Conservation (phyloP, 2,888 invertebrate species). For the Abrostola tripartita region DNA sequence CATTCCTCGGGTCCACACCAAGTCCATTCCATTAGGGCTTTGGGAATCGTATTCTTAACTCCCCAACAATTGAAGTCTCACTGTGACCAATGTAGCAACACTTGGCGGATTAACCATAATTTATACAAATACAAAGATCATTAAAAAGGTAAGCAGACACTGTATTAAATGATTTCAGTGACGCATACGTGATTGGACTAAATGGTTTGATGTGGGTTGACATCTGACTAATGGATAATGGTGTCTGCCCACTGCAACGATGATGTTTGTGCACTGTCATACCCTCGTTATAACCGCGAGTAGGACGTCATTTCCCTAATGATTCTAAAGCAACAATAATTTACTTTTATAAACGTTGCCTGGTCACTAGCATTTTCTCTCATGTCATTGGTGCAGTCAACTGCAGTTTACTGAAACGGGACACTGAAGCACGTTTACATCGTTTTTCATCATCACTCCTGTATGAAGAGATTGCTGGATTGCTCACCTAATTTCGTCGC, state of each 20-base stretch:
- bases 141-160: slow-evolving; percentile 31
- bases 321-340: slow-evolving; percentile 1
- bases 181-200: slow-evolving; percentile 62
- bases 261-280: slow-evolving; percentile 43
- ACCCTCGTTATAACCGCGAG: slow-evolving; percentile 40
- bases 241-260: slow-evolving; percentile 33
- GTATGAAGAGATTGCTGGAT: too few species aligned
- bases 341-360: not conserved
- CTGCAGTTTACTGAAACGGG: too few species aligned
- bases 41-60: too few species aligned
- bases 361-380: not conserved
- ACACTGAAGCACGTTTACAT: too few species aligned
- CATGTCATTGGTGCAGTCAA: not conserved
- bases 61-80: too few species aligned
- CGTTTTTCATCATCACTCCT: too few species aligned
- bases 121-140: not conserved
- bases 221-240: slow-evolving; percentile 42
- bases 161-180: slow-evolving; percentile 50
- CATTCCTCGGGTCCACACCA: too few species aligned
- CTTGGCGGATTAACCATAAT: too few species aligned
- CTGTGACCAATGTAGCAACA: too few species aligned
- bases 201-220: slow-evolving; percentile 57
- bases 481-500: too few species aligned
- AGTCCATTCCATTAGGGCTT: too few species aligned
- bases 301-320: slow-evolving; percentile 40